These are phyloP conservation scores for Peromyscus aztecus DNA, from an alignment of 2,797 vertebrate species.

Conservation along the genomic window DNA sequence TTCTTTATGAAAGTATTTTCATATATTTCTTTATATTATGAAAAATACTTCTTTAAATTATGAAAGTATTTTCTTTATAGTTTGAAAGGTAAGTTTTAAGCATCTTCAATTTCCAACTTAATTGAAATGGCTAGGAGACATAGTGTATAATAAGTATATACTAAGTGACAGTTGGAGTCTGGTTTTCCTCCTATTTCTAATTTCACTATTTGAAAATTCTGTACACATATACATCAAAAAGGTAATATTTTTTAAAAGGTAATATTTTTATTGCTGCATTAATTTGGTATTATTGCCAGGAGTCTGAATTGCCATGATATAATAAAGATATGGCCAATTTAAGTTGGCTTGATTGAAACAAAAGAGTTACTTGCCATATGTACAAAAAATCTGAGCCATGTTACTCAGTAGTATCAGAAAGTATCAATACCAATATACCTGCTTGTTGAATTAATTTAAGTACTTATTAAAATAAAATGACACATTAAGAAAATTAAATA, in stretches of 20 bases:
- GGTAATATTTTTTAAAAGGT: neutral
- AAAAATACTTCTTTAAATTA: neutral
- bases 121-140: neutral
- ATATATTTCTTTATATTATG: neutral
- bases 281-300: neutral
- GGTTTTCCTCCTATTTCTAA: neutral
- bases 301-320: neutral
- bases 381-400: neutral
- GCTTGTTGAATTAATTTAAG: neutral
- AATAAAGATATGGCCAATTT: neutral
- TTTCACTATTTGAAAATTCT: neutral
- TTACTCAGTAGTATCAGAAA: too few species aligned
- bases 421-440: neutral
- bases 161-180: neutral
- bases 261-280: neutral
- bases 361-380: neutral
- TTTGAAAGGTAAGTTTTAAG: neutral
- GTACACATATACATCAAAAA: neutral
- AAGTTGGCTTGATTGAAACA: neutral
- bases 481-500: neutral
- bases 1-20: neutral
- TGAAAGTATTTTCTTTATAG: neutral
- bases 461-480: slow-evolving; percentile 38
- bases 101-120: neutral
- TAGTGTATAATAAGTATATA: neutral